Evolutionary conservation across 2,888 invertebrate species (phyloP), one percentile per base, ranked within the genome.

Genomic region (Stenodera caucasica): DNA sequence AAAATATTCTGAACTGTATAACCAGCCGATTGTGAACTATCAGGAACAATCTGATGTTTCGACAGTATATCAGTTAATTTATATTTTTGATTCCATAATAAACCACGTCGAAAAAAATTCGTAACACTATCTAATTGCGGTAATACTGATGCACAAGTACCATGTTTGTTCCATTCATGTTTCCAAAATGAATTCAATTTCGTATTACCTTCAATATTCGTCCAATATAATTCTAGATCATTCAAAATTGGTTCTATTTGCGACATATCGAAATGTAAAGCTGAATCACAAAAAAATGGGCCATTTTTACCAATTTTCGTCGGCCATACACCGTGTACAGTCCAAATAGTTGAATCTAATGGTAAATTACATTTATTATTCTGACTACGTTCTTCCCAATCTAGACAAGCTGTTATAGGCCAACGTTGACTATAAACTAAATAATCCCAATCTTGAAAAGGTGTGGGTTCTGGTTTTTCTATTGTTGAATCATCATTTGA

Each of bases 311-410:
- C 86, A 0, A 83, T 77, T 74, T 88, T 87, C 0, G 90, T 88
- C 0, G 94, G 94, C 94, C 94, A 94, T 37, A 93, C 82, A 1
- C 93, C 93, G 72, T 94, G 93, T 32, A 94, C 85, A 0, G 89
- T 87, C 93, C 93, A 94, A 2, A 86, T 81, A 55, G 86, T 83
- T 12, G 80, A 81, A 52, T 84, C 81, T 1, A 77, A 77, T 2
- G 91, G 91, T 68, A 91, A 77, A 0, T 80, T 76, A 72, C 93
- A 94, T 1, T 83, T 81, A 70, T 90, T 86, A 0, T 81, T 74
- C 0, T 83, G 77, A 52, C 84, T 82, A 53, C 83, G 80, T 67
- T 88, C 85, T 70, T 86, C 84, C 91, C 91, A 92, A 63, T 86
- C 82, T 45, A 84, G 84, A 72, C 93, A 93, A 2, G 87, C 84